phyloP scores from a whole-genome alignment of 1,140 invertebrate genomes.

The Pentalonia nigronervosa region DNA sequence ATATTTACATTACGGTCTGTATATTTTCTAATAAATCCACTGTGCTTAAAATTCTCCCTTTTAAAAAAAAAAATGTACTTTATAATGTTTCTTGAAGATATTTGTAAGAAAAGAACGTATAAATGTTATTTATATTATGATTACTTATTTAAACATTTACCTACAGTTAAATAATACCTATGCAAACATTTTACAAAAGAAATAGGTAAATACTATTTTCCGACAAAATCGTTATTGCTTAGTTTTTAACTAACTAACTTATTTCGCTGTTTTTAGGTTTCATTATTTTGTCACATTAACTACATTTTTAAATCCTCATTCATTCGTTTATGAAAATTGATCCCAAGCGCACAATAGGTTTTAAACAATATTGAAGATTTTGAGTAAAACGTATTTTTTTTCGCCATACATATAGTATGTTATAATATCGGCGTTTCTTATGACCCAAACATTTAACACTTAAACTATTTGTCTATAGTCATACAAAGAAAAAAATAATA shows the following conservation, averaged over 20 bases:
- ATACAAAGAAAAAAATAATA: not conserved
- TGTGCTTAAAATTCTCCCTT: not conserved
- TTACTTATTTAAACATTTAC: not conserved
- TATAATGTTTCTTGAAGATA: no score
- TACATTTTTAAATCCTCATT: not conserved
- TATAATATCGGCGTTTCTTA: not conserved
- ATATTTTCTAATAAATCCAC: not conserved
- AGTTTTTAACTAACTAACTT: not conserved
- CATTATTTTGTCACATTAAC: not conserved
- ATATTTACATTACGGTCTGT: not conserved
- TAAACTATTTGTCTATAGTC: not conserved
- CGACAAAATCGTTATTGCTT: not conserved
- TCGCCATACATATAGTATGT: not conserved
- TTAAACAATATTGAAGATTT: not conserved
- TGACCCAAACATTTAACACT: not conserved
- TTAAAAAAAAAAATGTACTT: no score
- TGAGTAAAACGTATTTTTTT: not conserved
- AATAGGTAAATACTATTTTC: not conserved
- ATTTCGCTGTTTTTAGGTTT: not conserved
- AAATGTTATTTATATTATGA: no score
- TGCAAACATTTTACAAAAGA: not conserved
- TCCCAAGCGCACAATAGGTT: not conserved
- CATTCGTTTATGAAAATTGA: not conserved
- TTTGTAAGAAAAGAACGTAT: no score
- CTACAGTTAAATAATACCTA: not conserved